Evolutionary conservation across 2,113 vertebrate species (phyloP).

Genomic region (Turnix velox): DNA sequence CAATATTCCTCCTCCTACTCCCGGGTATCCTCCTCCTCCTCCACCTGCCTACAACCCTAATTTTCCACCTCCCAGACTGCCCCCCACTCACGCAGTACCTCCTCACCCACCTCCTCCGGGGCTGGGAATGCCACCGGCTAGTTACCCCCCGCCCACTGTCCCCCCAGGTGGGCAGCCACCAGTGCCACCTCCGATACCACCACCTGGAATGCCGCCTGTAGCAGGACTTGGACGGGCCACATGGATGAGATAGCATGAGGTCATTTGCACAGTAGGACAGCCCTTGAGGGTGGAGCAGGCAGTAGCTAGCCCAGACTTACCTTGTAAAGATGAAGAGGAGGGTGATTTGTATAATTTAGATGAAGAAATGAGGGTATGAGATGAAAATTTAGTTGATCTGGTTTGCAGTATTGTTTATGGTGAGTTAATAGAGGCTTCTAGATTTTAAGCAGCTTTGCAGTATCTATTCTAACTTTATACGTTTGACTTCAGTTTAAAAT

Average conservation of each 20-base stretch:
- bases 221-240: slow-evolving; percentile 84
- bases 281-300: slow-evolving; percentile 14
- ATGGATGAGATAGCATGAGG: slow-evolving; percentile 89
- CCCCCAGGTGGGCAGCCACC: slow-evolving; percentile 90
- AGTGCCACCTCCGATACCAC: slow-evolving; percentile 86
- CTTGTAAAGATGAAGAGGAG: slow-evolving; percentile 48
- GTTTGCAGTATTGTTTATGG: slow-evolving; percentile 29
- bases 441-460: slow-evolving; percentile 38
- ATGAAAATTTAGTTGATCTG: slow-evolving; percentile 16
- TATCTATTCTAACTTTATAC: slow-evolving; percentile 23
- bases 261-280: slow-evolving; percentile 1
- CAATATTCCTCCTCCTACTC: slow-evolving; percentile 81
- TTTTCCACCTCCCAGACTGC: slow-evolving; percentile 83
- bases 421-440: slow-evolving; percentile 47
- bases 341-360: slow-evolving; percentile 49
- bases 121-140: slow-evolving; percentile 85
- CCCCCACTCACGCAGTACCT: slow-evolving; percentile 81
- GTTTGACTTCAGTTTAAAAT: slow-evolving; percentile 12
- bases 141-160: slow-evolving; percentile 86
- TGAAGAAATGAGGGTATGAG: not conserved
- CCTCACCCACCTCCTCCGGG: slow-evolving; percentile 84
- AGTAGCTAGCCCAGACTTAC: slow-evolving; percentile 35
- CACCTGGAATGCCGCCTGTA: slow-evolving; percentile 88
- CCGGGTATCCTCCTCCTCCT: slow-evolving; percentile 86
- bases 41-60: slow-evolving; percentile 86